Conservation (phyloP, 2,113 vertebrate species). For the Oreocharis arfaki region DNA sequence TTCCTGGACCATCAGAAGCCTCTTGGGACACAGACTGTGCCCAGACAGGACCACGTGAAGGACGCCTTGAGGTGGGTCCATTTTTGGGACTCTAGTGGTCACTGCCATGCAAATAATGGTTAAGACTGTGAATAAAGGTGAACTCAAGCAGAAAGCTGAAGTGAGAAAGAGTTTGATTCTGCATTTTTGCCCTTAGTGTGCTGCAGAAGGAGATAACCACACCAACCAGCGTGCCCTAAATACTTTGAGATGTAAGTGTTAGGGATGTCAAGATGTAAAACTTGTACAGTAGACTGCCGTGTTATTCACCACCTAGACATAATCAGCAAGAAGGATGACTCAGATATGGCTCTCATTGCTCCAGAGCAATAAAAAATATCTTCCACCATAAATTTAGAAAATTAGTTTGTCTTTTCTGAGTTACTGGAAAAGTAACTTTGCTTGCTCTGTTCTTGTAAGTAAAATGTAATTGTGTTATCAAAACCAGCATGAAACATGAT, state of each 20-base stretch:
- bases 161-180: background rate
- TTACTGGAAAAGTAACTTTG: slow-evolving; percentile 26
- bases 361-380: slow-evolving; percentile 17
- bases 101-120: background rate
- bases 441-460: slow-evolving; percentile 42
- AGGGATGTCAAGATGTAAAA: background rate
- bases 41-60: background rate
- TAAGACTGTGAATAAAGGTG: background rate
- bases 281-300: background rate
- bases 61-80: rapidly evolving
- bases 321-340: slow-evolving; percentile 33
- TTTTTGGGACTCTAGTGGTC: background rate
- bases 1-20: background rate
- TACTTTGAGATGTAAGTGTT: background rate
- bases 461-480: slow-evolving; percentile 13
- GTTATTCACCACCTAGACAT: slow-evolving; percentile 13
- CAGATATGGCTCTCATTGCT: background rate
- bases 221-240: background rate
- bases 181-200: background rate
- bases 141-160: background rate
- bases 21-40: background rate
- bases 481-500: slow-evolving; percentile 4
- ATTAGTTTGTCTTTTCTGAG: slow-evolving; percentile 1
- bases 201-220: background rate
- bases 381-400: slow-evolving; percentile 34